Evolutionary conservation across 2,797 vertebrate genomes (phyloP).

Genomic region (Falco novaeseelandiae): DNA sequence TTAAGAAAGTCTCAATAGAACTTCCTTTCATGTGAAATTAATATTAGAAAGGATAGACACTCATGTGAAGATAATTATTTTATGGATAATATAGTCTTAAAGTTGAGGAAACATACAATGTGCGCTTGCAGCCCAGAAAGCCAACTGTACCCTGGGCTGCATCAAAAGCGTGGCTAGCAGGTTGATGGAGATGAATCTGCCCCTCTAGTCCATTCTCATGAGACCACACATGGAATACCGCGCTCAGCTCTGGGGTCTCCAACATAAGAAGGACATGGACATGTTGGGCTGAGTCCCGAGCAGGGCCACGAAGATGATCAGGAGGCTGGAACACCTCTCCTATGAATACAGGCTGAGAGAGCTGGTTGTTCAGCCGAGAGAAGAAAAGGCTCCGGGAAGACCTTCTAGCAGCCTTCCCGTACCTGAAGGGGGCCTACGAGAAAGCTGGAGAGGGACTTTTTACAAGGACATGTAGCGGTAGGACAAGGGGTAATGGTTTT

Average conservation of each 20-base stretch:
- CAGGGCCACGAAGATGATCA: neutral
- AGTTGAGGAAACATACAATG: conserved; percentile 1
- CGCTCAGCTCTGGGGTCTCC: neutral
- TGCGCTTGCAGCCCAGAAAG: rapidly evolving
- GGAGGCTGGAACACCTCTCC: neutral
- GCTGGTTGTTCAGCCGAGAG: neutral
- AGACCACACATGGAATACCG: neutral
- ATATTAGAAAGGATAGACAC: conserved; percentile 1
- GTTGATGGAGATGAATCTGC: neutral
- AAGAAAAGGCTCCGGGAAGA: neutral
- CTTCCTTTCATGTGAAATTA: conserved; percentile 23
- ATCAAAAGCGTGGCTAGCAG: neutral
- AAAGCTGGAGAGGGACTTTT: neutral
- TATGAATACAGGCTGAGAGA: neutral
- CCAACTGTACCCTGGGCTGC: neutral
- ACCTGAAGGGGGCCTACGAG: neutral
- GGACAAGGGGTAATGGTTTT: neutral
- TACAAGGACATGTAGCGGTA: neutral
- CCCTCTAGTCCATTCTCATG: neutral
- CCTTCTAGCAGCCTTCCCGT: neutral
- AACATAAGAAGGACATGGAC: neutral
- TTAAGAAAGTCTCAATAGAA: conserved; percentile 29
- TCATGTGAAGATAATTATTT: conserved; percentile 45
- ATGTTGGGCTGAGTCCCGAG: neutral
- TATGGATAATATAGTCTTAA: conserved; percentile 10